A percentile compares a stretch with the other conserved stretches of the same genome.
Conservation (phyloP, 2,888 invertebrate species). For the Eustalomyia histrio region DNA sequence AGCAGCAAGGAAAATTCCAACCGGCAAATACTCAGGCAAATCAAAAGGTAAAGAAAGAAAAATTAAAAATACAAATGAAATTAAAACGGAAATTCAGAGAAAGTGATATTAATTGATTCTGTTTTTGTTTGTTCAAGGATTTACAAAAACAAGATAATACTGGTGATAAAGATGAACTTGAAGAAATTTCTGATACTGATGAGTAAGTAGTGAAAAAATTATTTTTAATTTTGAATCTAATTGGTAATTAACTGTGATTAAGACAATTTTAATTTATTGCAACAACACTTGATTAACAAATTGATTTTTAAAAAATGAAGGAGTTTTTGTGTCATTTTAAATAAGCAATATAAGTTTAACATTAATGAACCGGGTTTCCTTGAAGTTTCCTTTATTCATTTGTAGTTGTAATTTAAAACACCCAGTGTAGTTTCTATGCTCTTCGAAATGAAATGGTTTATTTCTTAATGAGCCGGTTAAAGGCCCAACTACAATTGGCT, state of each 20-base stretch:
- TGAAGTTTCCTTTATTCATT: no score
- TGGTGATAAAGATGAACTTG: constrained; percentile 69
- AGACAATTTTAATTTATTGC: neutral
- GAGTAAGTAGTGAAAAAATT: constrained; percentile 72
- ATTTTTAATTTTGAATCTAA: constrained; percentile 21
- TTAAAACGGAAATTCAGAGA: constrained; percentile 19
- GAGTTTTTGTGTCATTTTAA: no score
- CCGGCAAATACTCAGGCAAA: constrained; percentile 60
- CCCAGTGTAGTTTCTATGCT: no score
- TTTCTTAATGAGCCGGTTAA: no score
- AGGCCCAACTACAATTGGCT: no score
- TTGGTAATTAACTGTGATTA: constrained; percentile 4
- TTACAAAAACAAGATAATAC: constrained; percentile 44
- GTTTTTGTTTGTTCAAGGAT: constrained; percentile 53
- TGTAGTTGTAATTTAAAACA: no score
- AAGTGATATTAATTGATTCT: constrained; percentile 28
- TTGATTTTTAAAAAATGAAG: no score
- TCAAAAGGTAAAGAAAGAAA: constrained; percentile 46
- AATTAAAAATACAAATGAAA: constrained; percentile 35
- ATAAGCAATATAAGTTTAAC: no score
- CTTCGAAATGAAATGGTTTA: no score
- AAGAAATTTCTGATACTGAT: constrained; percentile 76
- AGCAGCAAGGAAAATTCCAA: constrained; percentile 10
- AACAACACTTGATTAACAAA: no score
- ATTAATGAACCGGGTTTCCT: no score